phyloP scores from a whole-genome alignment of 2,797 vertebrate genomes.

The Notamacropus eugenii region DNA sequence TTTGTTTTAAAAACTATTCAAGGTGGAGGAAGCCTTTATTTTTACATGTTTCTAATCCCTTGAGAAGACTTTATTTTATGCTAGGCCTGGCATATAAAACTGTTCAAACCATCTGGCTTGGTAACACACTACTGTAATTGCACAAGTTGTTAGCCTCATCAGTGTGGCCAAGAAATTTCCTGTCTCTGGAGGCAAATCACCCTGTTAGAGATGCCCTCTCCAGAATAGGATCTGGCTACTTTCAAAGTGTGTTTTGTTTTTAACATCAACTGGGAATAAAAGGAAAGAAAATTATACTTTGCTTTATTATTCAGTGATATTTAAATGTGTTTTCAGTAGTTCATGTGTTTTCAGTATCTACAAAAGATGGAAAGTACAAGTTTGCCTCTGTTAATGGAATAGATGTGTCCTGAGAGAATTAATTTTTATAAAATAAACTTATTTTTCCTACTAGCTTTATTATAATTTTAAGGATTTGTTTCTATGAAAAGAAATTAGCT shows the following conservation, averaged over 20 bases:
- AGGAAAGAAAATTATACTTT: not conserved
- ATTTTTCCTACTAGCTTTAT: slow-evolving; percentile 33
- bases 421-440: slow-evolving; percentile 15
- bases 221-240: not conserved
- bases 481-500: not conserved
- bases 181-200: not conserved
- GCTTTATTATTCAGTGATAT: not conserved
- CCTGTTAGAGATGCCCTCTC: not conserved
- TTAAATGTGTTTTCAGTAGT: slow-evolving; percentile 16
- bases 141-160: slow-evolving; percentile 31
- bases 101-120: not conserved
- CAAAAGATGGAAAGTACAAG: slow-evolving; percentile 15
- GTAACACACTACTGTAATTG: not conserved
- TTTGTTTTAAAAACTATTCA: slow-evolving; percentile 14
- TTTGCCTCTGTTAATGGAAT: not conserved
- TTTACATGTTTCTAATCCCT: not conserved
- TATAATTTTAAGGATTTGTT: not conserved
- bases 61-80: slow-evolving; percentile 1
- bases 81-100: slow-evolving; percentile 24
- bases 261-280: not conserved
- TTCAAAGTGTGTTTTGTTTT: not conserved
- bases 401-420: slow-evolving; percentile 16
- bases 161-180: not conserved
- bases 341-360: slow-evolving; percentile 4
- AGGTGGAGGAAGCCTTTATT: slow-evolving; percentile 20